phyloP scores from a whole-genome alignment of 2,888 invertebrate species.

The Argyresthia goedartella region DNA sequence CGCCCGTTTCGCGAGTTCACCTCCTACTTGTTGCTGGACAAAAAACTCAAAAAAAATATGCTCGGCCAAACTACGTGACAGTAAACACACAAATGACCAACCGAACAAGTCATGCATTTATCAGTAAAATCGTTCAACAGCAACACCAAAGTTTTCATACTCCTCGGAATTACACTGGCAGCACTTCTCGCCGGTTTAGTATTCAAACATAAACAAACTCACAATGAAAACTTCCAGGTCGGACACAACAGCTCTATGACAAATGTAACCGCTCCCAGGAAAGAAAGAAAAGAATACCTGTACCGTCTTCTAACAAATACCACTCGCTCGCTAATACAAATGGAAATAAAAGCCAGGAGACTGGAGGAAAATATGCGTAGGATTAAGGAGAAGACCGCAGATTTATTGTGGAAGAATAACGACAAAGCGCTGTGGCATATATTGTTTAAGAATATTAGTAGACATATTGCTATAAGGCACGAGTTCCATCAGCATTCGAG shows the following conservation, averaged over 20 bases:
- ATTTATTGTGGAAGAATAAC: conserved; percentile 69
- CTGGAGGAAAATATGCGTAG: conserved; percentile 70
- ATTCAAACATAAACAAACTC: conserved; percentile 35
- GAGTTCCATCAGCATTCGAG: conserved; percentile 65
- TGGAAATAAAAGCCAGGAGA: conserved; percentile 70
- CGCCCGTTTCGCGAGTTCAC: conserved; percentile 32
- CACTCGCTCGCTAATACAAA: conserved; percentile 69
- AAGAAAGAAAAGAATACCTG: conserved; percentile 64
- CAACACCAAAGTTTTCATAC: conserved; percentile 50
- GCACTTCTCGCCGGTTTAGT: conserved; percentile 44
- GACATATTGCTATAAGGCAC: conserved; percentile 62
- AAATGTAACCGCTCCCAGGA: conserved; percentile 42
- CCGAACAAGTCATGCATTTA: conserved; percentile 49
- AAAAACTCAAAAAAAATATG: too few species aligned
- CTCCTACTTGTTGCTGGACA: conserved; percentile 51
- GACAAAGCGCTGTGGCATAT: conserved; percentile 68
- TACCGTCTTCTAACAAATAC: conserved; percentile 69
- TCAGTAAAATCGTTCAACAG: conserved; percentile 46
- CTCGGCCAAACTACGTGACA: conserved; percentile 23
- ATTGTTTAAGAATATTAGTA: conserved; percentile 66
- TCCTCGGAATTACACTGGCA: conserved; percentile 41
- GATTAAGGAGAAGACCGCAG: conserved; percentile 68
- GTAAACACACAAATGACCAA: conserved; percentile 19
- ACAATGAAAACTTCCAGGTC: conserved; percentile 9
- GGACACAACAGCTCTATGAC: conserved; percentile 32